Base-by-base conservation (phyloP, 2,113 vertebrate species). In the Gila orcuttii region DNA sequence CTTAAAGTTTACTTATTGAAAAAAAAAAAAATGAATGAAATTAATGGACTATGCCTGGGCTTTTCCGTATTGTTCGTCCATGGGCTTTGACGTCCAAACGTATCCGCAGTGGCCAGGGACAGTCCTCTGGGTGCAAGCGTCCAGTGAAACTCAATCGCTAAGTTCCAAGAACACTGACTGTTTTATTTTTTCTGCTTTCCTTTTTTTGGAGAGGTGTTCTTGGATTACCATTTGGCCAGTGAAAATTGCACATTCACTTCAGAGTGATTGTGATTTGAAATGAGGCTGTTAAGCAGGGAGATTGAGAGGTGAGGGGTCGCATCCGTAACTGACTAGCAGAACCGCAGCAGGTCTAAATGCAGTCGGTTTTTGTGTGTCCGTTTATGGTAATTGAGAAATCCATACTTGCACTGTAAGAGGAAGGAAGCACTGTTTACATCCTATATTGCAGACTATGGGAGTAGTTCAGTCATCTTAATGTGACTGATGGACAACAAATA, bases 1-100 rank as follows among this genome's bases (percentile, higher is more conserved):
- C 91, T 94, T 93, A 91, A 90, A 89, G 87, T 93, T 94, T 91
- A 92, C 92, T 93, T 92, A 92, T 92, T 89, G 92, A 90, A 90
- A 90, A 88, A 87, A 86, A 85, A 91, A 86, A 85, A 42, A 39
- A 28, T 28, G 28, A 28, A 28, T 33, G 62, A 91, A 92, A 92
- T 92, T 87, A 94, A 94, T 93, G 90, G 90, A 94, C 89, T 91
- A 89, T 90, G 89, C 66, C 23, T 85, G 88, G 91, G 86, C 89
- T 93, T 93, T 92, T 92, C 92, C 90, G 92, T 91, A 93, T 92
- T 91, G 91, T 92, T 90, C 90, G 85, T 91, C 89, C 91, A 91
- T 88, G 82, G 86, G 45, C 33, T 45, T 36, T 23, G 74, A 88
- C 84, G 75, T 86, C 80, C 87, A 86, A 85, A 91, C 81, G 86